A percentile compares a stretch with the other conserved stretches of the same genome.
These are phyloP conservation scores for Sweltsa coloradensis DNA, from an alignment of 1,140 invertebrate species.

Conservation along the genomic window DNA sequence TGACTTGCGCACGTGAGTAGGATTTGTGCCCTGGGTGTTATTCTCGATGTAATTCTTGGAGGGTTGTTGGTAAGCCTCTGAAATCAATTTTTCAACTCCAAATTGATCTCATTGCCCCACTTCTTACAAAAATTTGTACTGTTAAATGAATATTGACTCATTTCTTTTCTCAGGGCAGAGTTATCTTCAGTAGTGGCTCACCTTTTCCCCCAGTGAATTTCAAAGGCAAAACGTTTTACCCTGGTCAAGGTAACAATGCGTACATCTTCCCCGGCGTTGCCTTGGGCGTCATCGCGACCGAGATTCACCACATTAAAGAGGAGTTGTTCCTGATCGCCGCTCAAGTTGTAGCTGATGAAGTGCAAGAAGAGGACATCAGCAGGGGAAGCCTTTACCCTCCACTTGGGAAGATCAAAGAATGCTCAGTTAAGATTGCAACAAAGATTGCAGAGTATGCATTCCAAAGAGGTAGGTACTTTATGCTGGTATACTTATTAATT, in stretches of 20 bases:
- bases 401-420: conserved; percentile 71
- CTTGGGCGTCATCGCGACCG: conserved; percentile 68
- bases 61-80: no score
- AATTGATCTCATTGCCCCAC: no score
- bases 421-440: conserved; percentile 79
- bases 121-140: no score
- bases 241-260: conserved; percentile 94
- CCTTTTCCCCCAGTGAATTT: conserved; percentile 74
- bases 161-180: conserved; percentile 60
- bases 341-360: conserved; percentile 69
- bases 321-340: conserved; percentile 83
- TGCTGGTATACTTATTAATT: conserved; percentile 4
- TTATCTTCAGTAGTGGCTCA: conserved; percentile 85
- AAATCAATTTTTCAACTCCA: no score
- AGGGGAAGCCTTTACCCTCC: conserved; percentile 93
- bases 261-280: conserved; percentile 95
- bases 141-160: no score
- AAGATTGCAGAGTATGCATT: conserved; percentile 83
- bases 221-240: conserved; percentile 62
- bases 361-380: conserved; percentile 66
- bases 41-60: no score
- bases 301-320: conserved; percentile 75
- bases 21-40: no score
- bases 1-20: no score
- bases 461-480: conserved; percentile 57